Base-by-base conservation (phyloP, 2,797 vertebrate species). In the Protosalanx chinensis region DNA sequence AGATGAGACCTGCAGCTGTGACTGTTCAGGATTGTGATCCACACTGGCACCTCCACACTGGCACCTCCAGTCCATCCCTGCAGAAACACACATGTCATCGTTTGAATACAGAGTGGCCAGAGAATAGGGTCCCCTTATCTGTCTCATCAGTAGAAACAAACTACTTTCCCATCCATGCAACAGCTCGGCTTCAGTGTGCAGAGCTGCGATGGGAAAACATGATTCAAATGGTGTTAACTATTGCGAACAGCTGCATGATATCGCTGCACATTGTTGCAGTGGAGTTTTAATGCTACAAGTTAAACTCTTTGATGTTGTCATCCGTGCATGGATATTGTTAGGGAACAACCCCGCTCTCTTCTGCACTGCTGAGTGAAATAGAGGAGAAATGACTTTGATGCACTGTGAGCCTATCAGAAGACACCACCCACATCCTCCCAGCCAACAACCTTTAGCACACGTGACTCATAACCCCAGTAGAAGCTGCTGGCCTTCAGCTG, bases 101-200 rank as follows among this genome's bases (percentile, higher is more conserved):
- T 73, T 62, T 68, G 72, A 67, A 73, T 62, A 53, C 29, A 59
- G 33, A 72, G 53, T 72, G 53, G 53, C 53, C 46, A 46, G 12
- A 23, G 58, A 60, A 29, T 29, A 13, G 58, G 7, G 23, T 60
- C 13, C 23, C 10, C 58, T 60, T 60, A 60, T 60, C 27, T 30
- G 27, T 60, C 58, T 29, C 23, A 60, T 29, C 27, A 60, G 29
- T 10, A 10, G 58, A 60, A 29, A 29, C 13, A 60, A 23, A 30
- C 58, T 58, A 5, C 8, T 58, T n/a, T 27, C 1, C 58, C 23
- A 60, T 13, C 10, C 29, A 15, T 60, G 58, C 10, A 60, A 23
- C 58, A 60, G 6, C 15, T 46, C 2, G 41, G 10, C 10, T 13
- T 46, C 10, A 46, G 41, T 46, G 12, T 46, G 41, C 12, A 46